Evolutionary conservation across 2,797 vertebrate species (phyloP), one percentile per base, ranked within the genome.

Genomic region (Nasua narica): DNA sequence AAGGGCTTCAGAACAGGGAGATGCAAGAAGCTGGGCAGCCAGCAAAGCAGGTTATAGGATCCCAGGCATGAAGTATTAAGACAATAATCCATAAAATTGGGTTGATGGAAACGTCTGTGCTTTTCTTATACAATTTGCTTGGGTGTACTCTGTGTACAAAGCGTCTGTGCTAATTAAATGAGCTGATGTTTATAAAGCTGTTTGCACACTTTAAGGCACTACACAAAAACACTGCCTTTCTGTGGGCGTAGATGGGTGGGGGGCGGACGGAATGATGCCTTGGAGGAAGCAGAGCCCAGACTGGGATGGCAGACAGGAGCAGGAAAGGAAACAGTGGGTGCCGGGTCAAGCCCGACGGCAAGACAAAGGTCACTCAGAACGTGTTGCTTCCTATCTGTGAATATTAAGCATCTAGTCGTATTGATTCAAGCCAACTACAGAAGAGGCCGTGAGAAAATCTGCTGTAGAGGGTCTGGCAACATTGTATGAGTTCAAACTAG

Each of bases 1-100:
- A 81, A 94, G 19, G 84, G 74, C 43, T 96, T 92, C 72, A 93
- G 89, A 95, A 94, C 4, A 91, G 74, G 74, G 94, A 95, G 90
- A 87, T 1, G 21, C 69, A 46, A 37, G 67, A 90, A 94, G 67
- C 86, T 81, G 82, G 70, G 67, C 15, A 90, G 79, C 82, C 67
- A 50, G 69, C 85, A 95, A 96, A 93, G 69, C 92, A 83, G 50
- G 89, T 88, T 83, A 56, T 3, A 70, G 82, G 56, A 89, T 85
- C 65, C 67, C 58, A 87, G 77, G n/a, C 96, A 87, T 85, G 58
- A 92, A 96, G 52, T 23, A 76, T 97, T 84, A 89, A 91, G 19
- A 29, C n/a, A n/a, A n/a, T 85, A 85, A 92, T 90, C 72, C 65
- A 54, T 16, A 87, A 87, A 62, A 95, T 27, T 13, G 1, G 46